Percentiles rank a stretch among this genome's conserved stretches.
Evolutionary conservation across 2,113 vertebrate genomes (phyloP).

Genomic region (Aspiorhynchus laticeps): DNA sequence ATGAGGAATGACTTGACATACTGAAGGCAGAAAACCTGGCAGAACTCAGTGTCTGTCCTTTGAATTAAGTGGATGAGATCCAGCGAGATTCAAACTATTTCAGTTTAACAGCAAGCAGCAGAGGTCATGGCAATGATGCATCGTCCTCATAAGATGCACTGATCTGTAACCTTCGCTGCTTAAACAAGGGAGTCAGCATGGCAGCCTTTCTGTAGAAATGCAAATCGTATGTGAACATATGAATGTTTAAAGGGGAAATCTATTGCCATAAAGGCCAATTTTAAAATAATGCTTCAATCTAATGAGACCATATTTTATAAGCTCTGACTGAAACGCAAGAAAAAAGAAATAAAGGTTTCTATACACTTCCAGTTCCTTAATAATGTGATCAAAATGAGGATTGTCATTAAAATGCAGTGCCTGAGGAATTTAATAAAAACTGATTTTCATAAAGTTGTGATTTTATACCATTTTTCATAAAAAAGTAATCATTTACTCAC

Average conservation of each 20-base stretch:
- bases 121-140: slow-evolving; percentile 2
- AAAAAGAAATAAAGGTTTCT: slow-evolving; percentile 2
- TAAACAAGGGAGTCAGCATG: background rate
- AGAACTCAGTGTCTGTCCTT: background rate
- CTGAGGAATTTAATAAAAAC: slow-evolving; percentile 8
- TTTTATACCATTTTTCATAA: background rate
- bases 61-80: slow-evolving; percentile 15
- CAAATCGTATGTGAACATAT: background rate
- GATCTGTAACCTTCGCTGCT: background rate
- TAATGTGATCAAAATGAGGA: background rate
- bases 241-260: slow-evolving; percentile 1
- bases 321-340: background rate
- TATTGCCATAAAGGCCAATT: background rate
- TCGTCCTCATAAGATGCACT: background rate
- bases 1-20: slow-evolving; percentile 20
- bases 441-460: slow-evolving; percentile 6
- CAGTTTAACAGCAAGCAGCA: background rate
- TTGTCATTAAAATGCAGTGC: slow-evolving; percentile 13
- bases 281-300: background rate
- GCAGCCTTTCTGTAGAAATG: background rate
- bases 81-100: background rate
- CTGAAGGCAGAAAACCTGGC: background rate
- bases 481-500: background rate
- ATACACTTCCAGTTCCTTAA: background rate
- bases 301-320: slow-evolving; percentile 16